These are phyloP conservation scores for Tortricodes alternella DNA, from an alignment of 2,888 invertebrate genomes.

Conservation along the genomic window DNA sequence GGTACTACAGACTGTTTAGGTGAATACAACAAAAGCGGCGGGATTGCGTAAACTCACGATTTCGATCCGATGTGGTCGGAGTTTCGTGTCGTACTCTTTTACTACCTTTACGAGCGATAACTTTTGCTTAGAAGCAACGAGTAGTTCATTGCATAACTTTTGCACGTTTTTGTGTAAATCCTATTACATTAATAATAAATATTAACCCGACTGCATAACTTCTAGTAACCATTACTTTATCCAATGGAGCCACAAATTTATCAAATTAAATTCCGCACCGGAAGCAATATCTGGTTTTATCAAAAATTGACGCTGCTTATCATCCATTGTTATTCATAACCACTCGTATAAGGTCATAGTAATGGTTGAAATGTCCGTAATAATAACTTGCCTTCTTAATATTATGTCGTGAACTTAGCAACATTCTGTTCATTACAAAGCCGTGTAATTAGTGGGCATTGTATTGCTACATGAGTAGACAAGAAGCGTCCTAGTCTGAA, in stretches of 20 bases:
- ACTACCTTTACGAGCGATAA: not conserved
- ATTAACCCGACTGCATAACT: too few species aligned
- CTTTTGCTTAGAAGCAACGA: too few species aligned
- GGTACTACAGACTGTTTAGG: not conserved
- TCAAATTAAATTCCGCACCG: not conserved
- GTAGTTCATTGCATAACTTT: too few species aligned
- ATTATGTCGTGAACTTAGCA: slow-evolving; percentile 44
- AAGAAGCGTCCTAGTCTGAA: slow-evolving; percentile 43
- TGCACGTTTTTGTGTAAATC: too few species aligned
- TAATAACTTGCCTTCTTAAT: slow-evolving; percentile 31
- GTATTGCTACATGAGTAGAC: slow-evolving; percentile 53
- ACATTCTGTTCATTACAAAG: slow-evolving; percentile 46
- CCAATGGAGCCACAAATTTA: not conserved
- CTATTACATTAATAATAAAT: too few species aligned
- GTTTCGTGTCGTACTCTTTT: not conserved
- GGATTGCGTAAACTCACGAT: not conserved
- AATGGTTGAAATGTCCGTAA: slow-evolving; percentile 46
- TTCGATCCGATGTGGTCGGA: not conserved
- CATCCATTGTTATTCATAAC: not conserved
- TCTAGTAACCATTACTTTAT: too few species aligned
- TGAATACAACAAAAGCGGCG: not conserved
- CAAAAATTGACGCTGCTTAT: not conserved
- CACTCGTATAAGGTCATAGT: not conserved
- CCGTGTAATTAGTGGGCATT: slow-evolving; percentile 58
- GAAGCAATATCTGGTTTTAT: not conserved